A percentile compares a stretch with the other conserved stretches of the same genome.
These are phyloP conservation scores for Sinotaia quadrata DNA, from an alignment of 2,888 invertebrate species.

Conservation along the genomic window DNA sequence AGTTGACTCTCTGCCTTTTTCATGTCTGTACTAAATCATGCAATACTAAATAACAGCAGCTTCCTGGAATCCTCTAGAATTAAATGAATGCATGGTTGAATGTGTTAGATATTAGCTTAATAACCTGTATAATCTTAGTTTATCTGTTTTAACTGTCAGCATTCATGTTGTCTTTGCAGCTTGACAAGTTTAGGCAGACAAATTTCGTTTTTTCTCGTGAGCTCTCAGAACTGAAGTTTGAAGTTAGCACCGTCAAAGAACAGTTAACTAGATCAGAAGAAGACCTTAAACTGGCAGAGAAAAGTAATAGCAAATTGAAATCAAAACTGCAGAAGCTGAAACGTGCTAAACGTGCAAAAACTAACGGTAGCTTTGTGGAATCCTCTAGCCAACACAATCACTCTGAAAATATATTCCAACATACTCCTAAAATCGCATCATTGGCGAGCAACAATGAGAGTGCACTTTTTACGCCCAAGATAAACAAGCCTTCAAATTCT, in stretches of 20 bases:
- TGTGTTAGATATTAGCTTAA: no score
- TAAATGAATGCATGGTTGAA: no score
- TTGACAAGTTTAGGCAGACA: conserved; percentile 49
- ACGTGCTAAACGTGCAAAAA: conserved; percentile 40
- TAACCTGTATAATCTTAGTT: no score
- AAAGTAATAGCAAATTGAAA: conserved; percentile 43
- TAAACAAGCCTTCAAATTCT: conserved; percentile 6
- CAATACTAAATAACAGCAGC: no score
- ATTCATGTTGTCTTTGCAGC: conserved; percentile 17
- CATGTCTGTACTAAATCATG: no score
- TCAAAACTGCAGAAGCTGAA: conserved; percentile 45
- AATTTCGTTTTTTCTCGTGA: conserved; percentile 41
- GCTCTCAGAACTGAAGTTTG: conserved; percentile 42
- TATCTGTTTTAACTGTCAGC: no score
- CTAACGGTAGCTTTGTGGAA: conserved; percentile 47
- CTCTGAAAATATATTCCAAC: neutral
- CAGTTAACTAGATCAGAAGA: conserved; percentile 54
- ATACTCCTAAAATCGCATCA: conserved; percentile 8
- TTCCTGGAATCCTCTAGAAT: no score
- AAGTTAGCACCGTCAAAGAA: conserved; percentile 42
- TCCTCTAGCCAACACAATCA: conserved; percentile 6
- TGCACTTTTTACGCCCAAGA: neutral
- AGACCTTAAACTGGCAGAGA: conserved; percentile 53
- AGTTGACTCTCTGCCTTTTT: no score
- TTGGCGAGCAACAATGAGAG: neutral